phyloP scores from a whole-genome alignment of 2,797 vertebrate genomes.

The Epinephelus coioides region DNA sequence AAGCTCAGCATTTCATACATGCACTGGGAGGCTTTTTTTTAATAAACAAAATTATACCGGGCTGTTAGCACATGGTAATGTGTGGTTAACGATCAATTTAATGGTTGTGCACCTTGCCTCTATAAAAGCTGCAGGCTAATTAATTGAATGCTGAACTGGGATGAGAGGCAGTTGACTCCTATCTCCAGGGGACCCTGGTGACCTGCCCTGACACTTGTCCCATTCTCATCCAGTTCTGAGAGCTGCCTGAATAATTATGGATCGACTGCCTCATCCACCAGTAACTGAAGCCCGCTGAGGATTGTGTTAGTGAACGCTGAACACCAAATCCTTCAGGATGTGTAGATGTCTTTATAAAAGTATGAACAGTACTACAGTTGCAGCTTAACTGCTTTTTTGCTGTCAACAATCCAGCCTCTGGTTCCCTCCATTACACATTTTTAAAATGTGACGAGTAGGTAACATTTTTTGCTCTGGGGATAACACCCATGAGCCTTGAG shows the following conservation, averaged over 20 bases:
- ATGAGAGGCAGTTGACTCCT: constrained; percentile 30
- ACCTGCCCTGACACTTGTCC: constrained; percentile 44
- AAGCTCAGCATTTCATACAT: neutral
- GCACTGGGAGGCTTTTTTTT: no score
- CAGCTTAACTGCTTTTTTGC: neutral
- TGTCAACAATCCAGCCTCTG: neutral
- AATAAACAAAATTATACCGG: constrained; percentile 14
- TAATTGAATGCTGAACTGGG: constrained; percentile 62
- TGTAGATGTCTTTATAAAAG: neutral
- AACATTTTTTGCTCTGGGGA: neutral
- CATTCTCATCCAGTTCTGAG: constrained; percentile 25
- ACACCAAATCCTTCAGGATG: neutral
- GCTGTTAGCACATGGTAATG: constrained; percentile 3
- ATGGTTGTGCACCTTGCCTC: neutral
- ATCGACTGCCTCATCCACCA: neutral
- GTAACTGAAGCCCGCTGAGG: neutral
- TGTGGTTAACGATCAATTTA: constrained; percentile 16
- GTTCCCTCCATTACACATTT: neutral
- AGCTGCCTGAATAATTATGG: constrained; percentile 45
- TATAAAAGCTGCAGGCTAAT: constrained; percentile 52
- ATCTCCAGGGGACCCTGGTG: constrained; percentile 26
- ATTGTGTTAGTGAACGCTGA: neutral
- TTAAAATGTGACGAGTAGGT: neutral
- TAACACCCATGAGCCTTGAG: no score
- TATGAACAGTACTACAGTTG: neutral